A percentile compares a stretch with the other conserved stretches of the same genome.
Conservation (phyloP, 2,113 vertebrate species). For the Alosa alosa region DNA sequence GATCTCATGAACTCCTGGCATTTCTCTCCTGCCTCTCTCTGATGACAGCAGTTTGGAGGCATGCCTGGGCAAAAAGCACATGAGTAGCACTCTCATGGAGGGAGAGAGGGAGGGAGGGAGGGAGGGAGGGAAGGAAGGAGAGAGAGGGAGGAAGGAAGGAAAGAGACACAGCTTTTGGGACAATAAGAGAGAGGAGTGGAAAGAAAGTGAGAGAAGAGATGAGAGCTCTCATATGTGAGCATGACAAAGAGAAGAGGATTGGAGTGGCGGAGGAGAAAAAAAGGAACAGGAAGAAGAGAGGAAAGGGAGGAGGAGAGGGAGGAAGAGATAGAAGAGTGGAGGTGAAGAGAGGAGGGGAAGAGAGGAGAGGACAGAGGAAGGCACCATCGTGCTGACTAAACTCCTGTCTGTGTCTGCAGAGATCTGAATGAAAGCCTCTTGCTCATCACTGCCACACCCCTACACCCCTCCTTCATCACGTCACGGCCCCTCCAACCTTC, state of each 20-base stretch:
- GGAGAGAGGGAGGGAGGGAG: neutral
- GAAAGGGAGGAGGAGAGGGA: neutral
- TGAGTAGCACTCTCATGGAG: neutral
- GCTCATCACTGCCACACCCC: slow-evolving; percentile 14
- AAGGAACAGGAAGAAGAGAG: neutral
- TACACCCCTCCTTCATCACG: neutral
- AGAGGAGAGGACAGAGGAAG: neutral
- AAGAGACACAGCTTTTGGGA: neutral
- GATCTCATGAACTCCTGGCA: neutral
- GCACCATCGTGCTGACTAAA: neutral
- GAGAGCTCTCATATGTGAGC: neutral
- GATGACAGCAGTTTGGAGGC: neutral
- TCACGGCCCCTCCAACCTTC: neutral
- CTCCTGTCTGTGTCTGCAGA: neutral
- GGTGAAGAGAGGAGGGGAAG: neutral
- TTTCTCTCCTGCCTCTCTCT: neutral
- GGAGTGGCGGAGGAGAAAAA: neutral
- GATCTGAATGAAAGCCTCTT: neutral
- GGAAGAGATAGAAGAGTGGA: slow-evolving; percentile 13
- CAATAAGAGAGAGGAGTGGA: neutral
- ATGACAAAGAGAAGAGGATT: neutral
- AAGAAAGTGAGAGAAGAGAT: neutral
- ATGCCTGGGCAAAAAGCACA: neutral
- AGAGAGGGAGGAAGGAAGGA: neutral
- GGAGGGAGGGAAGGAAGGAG: neutral